Base-by-base conservation (phyloP, 2,113 vertebrate species). In the Zosterops pallidus region DNA sequence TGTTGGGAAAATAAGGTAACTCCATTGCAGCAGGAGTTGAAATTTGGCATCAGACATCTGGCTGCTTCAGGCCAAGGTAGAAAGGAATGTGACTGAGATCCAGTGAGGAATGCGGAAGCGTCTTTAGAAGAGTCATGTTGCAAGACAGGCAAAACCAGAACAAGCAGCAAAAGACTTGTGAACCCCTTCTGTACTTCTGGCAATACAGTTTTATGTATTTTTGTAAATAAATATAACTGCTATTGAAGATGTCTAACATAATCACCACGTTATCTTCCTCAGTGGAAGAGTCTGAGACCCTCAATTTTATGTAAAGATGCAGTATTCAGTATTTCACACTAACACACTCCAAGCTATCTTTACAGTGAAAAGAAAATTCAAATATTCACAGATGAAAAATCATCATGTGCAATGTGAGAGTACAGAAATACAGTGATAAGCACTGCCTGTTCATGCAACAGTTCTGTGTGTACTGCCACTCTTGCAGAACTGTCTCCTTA, bases 381-480 rank as follows among this genome's bases (percentile, higher is more conserved):
- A 89, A 89, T 77, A 90, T 50, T 80, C 86, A 44, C 41, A 77
- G 74, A 52, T 19, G 62, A 92, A 71, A 76, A 83, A 55, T 31
- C 16, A 55, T 50, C 52, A 64, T n/a, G 49, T 81, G 52, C 50
- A 53, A 47, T 1, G 4, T 53, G 20, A 80, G 14, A 47, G 12
- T 41, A 65, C 55, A 59, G 50, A 69, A 91, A 68, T n/a, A 77
- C 15, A 63, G 63, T 6, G 1, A 37, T 25, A 49, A 50, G 55
- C 72, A 37, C 59, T 81, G 79, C n/a, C 42, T 77, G 52, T 44
- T 92, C 95, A 74, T 65, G 82, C 69, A 75, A 79, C 89, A 94
- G 71, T 46, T 94, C 55, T 53, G 71, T 67, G 67, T 85, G 84
- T 63, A 3, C 63, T 86, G 90, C 47, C 67, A 57, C 13, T 0